Base-by-base conservation (phyloP, 1,140 invertebrate species). In the Pseudomyrmex gracilis region DNA sequence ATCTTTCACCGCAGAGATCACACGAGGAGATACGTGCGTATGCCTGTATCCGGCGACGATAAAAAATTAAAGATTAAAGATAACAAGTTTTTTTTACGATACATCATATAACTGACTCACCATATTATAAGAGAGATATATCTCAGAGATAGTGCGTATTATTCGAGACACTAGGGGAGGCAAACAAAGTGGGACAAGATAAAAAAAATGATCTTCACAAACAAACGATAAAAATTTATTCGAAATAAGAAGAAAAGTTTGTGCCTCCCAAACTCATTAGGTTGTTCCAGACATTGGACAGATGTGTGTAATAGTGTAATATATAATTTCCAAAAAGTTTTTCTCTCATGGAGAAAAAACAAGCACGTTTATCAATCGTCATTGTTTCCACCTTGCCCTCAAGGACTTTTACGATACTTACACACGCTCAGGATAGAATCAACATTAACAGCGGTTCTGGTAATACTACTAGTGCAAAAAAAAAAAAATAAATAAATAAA, bases 241-340 rank as follows among this genome's bases (percentile, higher is more conserved):
- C 5, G 12, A 58, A 51, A 82, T 49, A 17, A 67, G 71, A 57
- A 47, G 51, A 34, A 15, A 17, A 47, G 45, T 43, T 67, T 66
- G 15, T 78, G 89, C 88, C 92, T 93, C 92, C 92, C 88, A 91
- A 94, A 94, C 90, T 93, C 89, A 93, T 94, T 94, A 94, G 94
- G 93, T 85, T 93, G 93, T 94, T 94, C 94, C 93, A 94, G 94
- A 94, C 94, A 93, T 87, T 93, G 91, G 90, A 91, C 90, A 90
- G 88, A 91, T 80, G 91, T 34, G 3, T 86, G 77, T 89, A 67
- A 66, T 89, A 85, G 9, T 49, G 9, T 49, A 12, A 12, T 13
- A 4, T 47, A 12, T 51, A 10, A 66, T 89, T 78, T 80, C 82
- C 67, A 85, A 53, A 53, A 70, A 74, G 85, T 82, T 85, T 80